These are phyloP conservation scores for Triplophysa bombifrons DNA, from an alignment of 2,797 vertebrate genomes.

Conservation along the genomic window DNA sequence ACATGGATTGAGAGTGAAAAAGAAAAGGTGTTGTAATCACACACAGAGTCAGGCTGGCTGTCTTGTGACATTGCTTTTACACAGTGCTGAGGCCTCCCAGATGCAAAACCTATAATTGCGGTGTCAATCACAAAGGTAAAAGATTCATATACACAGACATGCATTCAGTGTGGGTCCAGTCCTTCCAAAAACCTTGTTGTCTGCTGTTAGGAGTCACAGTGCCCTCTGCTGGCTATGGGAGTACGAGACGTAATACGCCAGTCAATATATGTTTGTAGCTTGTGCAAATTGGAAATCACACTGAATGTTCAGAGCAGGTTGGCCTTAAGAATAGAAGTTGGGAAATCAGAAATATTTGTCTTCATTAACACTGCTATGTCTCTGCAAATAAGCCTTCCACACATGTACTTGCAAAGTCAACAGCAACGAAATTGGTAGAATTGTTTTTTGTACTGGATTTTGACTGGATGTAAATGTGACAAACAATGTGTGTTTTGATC, in stretches of 20 bases:
- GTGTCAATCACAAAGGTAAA: constrained; percentile 73
- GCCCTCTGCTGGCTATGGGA: constrained; percentile 67
- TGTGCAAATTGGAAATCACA: not conserved
- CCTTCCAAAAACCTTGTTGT: not conserved
- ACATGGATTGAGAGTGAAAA: not conserved
- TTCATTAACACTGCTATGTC: not conserved
- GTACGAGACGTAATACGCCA: not conserved
- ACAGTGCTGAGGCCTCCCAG: constrained; percentile 70
- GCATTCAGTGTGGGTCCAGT: constrained; percentile 9
- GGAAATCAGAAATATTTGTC: not conserved
- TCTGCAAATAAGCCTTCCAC: not conserved
- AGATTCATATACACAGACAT: constrained; percentile 42
- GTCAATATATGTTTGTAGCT: not conserved
- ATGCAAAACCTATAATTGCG: constrained; percentile 79
- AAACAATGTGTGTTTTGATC: not conserved
- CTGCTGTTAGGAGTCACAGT: constrained; percentile 63
- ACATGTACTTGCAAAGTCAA: not conserved
- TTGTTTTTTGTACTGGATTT: not conserved
- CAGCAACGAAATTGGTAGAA: not conserved
- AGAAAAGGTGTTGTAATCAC: constrained; percentile 9
- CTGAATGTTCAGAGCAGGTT: not conserved
- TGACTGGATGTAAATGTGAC: not conserved
- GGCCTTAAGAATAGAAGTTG: not conserved
- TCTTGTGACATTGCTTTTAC: constrained; percentile 62
- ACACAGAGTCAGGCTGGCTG: constrained; percentile 12